Conservation (phyloP, 1,140 invertebrate species). For the Panulirus ornatus region DNA sequence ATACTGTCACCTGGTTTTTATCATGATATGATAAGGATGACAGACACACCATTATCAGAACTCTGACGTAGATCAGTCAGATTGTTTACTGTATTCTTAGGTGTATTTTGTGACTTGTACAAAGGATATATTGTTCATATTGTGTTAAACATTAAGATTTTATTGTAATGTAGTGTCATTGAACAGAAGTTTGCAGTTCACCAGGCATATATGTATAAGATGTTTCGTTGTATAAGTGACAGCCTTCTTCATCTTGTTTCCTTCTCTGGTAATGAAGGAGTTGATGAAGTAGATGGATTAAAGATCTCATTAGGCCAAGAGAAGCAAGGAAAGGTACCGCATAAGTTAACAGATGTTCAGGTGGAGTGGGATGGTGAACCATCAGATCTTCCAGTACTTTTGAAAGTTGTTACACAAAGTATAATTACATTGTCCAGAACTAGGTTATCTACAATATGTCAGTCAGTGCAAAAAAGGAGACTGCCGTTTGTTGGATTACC, state of each 20-base stretch:
- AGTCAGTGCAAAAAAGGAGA: not conserved
- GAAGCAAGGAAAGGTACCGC: not conserved
- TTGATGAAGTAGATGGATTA: slow-evolving; percentile 16
- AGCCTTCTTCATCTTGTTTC: not conserved
- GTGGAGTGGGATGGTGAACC: slow-evolving; percentile 24
- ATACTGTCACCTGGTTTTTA: not conserved
- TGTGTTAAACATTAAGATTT: not conserved
- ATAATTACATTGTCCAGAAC: not conserved
- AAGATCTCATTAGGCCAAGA: not conserved
- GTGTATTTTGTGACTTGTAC: not conserved
- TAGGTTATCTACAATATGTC: not conserved
- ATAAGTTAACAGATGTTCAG: not conserved
- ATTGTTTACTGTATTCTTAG: not conserved
- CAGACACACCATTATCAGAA: not conserved
- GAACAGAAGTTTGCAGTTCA: not conserved
- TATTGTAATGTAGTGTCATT: not conserved
- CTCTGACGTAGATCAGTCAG: not conserved
- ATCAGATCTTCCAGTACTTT: slow-evolving; percentile 11
- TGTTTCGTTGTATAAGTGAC: slow-evolving; percentile 5
- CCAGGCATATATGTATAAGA: too few relatives aligned
- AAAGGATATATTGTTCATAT: not conserved
- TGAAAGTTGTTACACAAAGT: not conserved
- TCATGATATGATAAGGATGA: not conserved
- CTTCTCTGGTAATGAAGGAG: not conserved
- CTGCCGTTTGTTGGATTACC: not conserved